Conservation (phyloP, 2,113 vertebrate genomes). For the Pygoscelis adeliae region DNA sequence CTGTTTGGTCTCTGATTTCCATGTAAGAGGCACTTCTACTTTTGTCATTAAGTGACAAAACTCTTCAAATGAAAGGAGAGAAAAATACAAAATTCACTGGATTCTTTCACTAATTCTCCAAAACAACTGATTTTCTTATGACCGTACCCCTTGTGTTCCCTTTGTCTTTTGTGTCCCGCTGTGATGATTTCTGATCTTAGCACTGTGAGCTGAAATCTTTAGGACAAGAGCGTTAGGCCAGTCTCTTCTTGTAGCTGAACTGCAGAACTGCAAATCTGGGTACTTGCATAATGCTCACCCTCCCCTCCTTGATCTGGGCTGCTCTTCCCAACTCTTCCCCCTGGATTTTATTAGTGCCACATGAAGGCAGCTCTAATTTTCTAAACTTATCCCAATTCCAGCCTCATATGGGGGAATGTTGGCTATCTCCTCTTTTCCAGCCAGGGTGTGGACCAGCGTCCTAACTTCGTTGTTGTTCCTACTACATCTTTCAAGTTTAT, state of each 20-base stretch:
- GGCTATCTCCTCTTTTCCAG: background rate
- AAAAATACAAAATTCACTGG: background rate
- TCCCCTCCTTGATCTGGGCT: background rate
- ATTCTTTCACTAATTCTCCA: conserved; percentile 33
- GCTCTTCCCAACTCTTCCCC: background rate
- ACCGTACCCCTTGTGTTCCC: background rate
- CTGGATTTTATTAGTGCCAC: background rate
- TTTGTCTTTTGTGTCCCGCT: background rate
- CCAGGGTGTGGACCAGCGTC: background rate
- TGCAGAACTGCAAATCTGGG: background rate
- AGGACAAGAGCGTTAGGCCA: background rate
- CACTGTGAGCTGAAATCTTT: background rate
- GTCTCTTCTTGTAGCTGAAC: background rate
- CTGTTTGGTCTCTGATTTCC: background rate
- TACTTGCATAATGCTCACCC: background rate
- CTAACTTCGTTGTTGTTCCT: background rate
- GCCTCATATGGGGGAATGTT: background rate
- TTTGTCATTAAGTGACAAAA: background rate
- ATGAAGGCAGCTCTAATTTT: background rate
- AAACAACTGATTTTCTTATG: background rate
- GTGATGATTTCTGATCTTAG: background rate
- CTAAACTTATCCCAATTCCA: background rate
- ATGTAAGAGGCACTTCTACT: background rate
- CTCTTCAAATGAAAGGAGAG: background rate
- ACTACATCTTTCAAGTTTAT: background rate